These are phyloP conservation scores for Teleopsis dalmanni DNA, from an alignment of 1,140 invertebrate species.

Conservation along the genomic window DNA sequence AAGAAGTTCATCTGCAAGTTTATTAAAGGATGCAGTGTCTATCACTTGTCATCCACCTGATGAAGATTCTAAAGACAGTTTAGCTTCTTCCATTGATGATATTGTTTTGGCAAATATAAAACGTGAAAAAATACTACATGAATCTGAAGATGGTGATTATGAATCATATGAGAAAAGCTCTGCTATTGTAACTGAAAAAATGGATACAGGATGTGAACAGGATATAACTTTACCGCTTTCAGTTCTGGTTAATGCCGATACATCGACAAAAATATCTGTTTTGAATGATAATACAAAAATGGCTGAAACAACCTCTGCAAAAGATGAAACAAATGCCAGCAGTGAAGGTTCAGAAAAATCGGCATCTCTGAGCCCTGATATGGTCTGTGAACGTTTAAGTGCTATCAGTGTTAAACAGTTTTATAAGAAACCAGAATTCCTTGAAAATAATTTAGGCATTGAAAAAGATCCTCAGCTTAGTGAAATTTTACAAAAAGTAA, in stretches of 20 bases:
- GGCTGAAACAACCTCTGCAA: background rate
- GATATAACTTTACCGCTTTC: constrained; percentile 1
- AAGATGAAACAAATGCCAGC: constrained; percentile 1
- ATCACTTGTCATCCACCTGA: constrained; percentile 18
- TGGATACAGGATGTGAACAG: background rate
- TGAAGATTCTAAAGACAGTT: constrained; percentile 39
- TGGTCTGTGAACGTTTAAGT: constrained; percentile 39
- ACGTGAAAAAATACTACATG: constrained; percentile 25
- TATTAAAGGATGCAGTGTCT: constrained; percentile 17
- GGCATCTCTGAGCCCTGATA: constrained; percentile 32
- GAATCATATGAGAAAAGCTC: background rate
- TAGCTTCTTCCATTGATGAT: constrained; percentile 37
- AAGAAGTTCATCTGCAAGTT: constrained; percentile 20
- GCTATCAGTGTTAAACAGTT: constrained; percentile 40
- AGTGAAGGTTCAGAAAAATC: constrained; percentile 21
- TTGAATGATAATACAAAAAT: background rate
- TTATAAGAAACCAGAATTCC: constrained; percentile 41
- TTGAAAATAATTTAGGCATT: constrained; percentile 42
- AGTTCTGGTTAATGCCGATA: background rate
- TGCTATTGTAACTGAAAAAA: background rate
- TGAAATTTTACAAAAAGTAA: constrained; percentile 39
- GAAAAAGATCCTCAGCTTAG: constrained; percentile 42
- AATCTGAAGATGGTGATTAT: constrained; percentile 18
- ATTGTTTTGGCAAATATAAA: constrained; percentile 29
- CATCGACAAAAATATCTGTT: background rate